Conservation (phyloP, 2,888 invertebrate genomes). For the Mimas tiliae region DNA sequence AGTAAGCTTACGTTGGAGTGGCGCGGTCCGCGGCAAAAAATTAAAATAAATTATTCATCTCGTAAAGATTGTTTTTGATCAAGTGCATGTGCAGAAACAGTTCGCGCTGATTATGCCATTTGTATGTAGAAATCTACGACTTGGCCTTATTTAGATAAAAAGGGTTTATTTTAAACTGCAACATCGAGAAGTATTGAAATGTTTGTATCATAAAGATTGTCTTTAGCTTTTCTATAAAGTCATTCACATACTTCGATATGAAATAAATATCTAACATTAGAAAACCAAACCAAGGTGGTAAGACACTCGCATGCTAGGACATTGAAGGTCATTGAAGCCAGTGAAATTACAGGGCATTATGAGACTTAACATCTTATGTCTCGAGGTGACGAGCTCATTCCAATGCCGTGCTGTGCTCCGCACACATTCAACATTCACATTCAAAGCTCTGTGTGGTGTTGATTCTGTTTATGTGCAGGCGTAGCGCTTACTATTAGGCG, state of each 20-base stretch:
- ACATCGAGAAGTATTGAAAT: conserved; percentile 20
- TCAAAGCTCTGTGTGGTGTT: too few relatives aligned
- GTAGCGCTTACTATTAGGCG: too few relatives aligned
- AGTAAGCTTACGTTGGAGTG: not conserved
- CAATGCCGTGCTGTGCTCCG: too few relatives aligned
- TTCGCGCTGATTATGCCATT: conserved; percentile 41
- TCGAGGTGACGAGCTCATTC: too few relatives aligned
- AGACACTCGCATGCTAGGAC: too few relatives aligned
- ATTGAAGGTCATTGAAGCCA: too few relatives aligned
- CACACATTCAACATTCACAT: too few relatives aligned
- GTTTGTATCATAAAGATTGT: conserved; percentile 22
- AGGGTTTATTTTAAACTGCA: conserved; percentile 20
- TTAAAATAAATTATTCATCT: conserved; percentile 23
- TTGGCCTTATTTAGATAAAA: conserved; percentile 20
- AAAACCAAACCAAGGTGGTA: too few relatives aligned
- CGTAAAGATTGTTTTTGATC: conserved; percentile 26
- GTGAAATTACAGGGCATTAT: too few relatives aligned
- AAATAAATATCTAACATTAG: not conserved
- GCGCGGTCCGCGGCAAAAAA: not conserved
- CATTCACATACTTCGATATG: not conserved
- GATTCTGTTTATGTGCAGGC: too few relatives aligned
- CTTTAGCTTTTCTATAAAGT: conserved; percentile 11
- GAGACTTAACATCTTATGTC: too few relatives aligned
- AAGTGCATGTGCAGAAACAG: conserved; percentile 20
- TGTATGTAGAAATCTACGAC: conserved; percentile 34